Evolutionary conservation across 1,140 invertebrate genomes (phyloP).

Genomic region (Penaeus indicus): DNA sequence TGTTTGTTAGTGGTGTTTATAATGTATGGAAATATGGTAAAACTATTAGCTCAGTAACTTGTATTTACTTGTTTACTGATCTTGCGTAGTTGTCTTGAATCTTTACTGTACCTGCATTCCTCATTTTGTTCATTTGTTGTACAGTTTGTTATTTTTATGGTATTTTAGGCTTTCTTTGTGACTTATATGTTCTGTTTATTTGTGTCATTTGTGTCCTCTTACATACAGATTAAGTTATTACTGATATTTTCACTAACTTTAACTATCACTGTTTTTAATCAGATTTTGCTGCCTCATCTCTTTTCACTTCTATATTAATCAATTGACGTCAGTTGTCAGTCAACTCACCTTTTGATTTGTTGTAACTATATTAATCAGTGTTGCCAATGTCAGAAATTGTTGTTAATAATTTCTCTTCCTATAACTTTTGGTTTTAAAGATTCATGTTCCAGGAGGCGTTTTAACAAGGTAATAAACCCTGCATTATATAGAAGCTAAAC

Average conservation of each 20-base stretch:
- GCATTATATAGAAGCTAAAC: background rate
- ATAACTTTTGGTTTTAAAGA: background rate
- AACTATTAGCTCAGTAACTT: slow-evolving; percentile 5
- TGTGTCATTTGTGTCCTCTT: slow-evolving; percentile 21
- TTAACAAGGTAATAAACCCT: background rate
- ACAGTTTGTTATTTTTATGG: slow-evolving; percentile 37
- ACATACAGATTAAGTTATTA: slow-evolving; percentile 47
- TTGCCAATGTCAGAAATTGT: slow-evolving; percentile 39
- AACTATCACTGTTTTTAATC: slow-evolving; percentile 34
- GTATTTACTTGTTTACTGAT: slow-evolving; percentile 10
- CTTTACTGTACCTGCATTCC: slow-evolving; percentile 34
- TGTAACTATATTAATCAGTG: slow-evolving; percentile 40
- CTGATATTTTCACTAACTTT: slow-evolving; percentile 28
- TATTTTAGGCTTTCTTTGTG: slow-evolving; percentile 37
- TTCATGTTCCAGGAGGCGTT: too few relatives aligned
- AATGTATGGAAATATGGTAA: slow-evolving; percentile 1
- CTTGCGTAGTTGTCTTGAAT: slow-evolving; percentile 25
- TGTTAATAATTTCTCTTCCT: background rate
- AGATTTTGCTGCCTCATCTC: slow-evolving; percentile 7
- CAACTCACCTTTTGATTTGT: slow-evolving; percentile 34
- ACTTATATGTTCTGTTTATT: slow-evolving; percentile 18
- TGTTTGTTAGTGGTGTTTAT: slow-evolving; percentile 36
- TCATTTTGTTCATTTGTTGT: slow-evolving; percentile 23
- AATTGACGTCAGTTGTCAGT: slow-evolving; percentile 26
- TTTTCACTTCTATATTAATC: slow-evolving; percentile 43